Evolutionary conservation across 2,113 vertebrate genomes (phyloP), one percentile per base, ranked within the genome.

Genomic region (Chloroceryle aenea): DNA sequence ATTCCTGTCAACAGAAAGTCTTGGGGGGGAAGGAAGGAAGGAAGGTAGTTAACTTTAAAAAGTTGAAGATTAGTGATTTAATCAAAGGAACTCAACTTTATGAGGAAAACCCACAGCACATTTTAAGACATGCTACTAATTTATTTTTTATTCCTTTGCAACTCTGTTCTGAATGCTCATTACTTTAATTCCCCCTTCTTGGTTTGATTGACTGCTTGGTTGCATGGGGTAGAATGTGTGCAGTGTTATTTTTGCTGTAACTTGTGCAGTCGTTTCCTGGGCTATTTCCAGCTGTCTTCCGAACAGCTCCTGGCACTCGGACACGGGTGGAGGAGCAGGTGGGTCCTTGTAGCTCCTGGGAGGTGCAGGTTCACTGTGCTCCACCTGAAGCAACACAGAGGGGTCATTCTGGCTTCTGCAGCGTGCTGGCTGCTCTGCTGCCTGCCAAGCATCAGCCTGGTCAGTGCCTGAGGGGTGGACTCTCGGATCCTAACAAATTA

Each of bases 371-470:
- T 14, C 27, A 4, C 11, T 32, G 11, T 0, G 6, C 18, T 29
- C 14, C 55, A 12, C 30, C 25, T 9, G 14, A 34, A 64, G 6
- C 45, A 42, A 36, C 21, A 12, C 0, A 7, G 40, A 20, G 0
- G 7, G 55, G 14, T 42, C 0, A 0, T 11, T 40, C 10, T 27
- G 47, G 36, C 21, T 92, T 29, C 21, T 20, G 47, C 29, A 43
- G n/a, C 3, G 0, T 0, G 4, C 16, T 83, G 1, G 1, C 34
- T 48, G 52, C 47, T 11, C 8, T 7, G 17, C 58, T 12, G 7
- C 45, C 30, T 38, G 52, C 43, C 47, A 40, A n/a, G 43, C 3
- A 0, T 20, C 26, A 59, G 5, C 14, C 45, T 63, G 13, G 4
- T 10, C 87, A 40, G 11, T 21, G 38, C 13, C 14, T 1, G 1